Percentiles rank a stretch among this genome's conserved stretches.
Conservation (phyloP, 2,888 invertebrate genomes). For the Chrysolina oricalcia region DNA sequence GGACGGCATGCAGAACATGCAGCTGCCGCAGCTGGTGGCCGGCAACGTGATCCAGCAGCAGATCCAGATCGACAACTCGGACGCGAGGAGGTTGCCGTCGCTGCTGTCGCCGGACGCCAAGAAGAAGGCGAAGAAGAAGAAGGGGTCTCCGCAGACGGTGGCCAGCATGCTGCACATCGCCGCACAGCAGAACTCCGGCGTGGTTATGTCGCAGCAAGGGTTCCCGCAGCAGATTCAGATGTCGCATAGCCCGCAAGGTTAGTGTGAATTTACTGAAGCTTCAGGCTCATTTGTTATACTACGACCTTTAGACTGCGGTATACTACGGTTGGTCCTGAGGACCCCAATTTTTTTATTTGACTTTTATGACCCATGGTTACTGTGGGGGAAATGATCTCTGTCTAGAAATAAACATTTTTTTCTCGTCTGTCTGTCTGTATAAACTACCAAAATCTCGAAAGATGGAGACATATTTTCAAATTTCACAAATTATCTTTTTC, state of each 20-base stretch:
- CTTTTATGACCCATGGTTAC: too few relatives aligned
- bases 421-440: too few relatives aligned
- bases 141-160: constrained; percentile 79
- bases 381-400: too few relatives aligned
- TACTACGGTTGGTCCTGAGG: too few relatives aligned
- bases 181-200: constrained; percentile 78
- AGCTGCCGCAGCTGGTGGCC: constrained; percentile 81
- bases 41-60: constrained; percentile 78
- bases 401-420: too few relatives aligned
- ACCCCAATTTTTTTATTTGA: too few relatives aligned
- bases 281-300: too few relatives aligned
- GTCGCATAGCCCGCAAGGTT: constrained; percentile 76
- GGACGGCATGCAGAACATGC: constrained; percentile 80
- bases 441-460: too few relatives aligned
- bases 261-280: too few relatives aligned
- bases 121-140: constrained; percentile 82
- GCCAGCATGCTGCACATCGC: constrained; percentile 83
- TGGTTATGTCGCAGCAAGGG: constrained; percentile 74
- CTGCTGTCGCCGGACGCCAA: constrained; percentile 81
- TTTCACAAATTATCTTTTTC: too few relatives aligned
- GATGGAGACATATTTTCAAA: too few relatives aligned
- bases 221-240: constrained; percentile 86
- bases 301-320: too few relatives aligned
- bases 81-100: constrained; percentile 69
- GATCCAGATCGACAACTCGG: constrained; percentile 75